These are phyloP conservation scores for Archivesica marissinica DNA, from an alignment of 1,140 invertebrate genomes.

Conservation along the genomic window DNA sequence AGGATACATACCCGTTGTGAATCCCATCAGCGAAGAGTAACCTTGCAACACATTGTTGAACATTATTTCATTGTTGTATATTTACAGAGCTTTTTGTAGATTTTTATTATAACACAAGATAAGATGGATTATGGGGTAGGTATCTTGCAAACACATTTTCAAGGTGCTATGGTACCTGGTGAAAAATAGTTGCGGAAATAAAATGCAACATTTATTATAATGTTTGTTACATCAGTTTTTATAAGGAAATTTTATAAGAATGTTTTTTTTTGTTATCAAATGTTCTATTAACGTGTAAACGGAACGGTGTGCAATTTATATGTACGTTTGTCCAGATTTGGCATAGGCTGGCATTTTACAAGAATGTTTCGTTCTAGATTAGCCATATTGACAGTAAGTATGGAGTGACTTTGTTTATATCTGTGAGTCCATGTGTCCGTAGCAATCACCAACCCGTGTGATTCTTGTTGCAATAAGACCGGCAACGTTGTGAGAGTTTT, in stretches of 20 bases:
- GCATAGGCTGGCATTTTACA: background rate
- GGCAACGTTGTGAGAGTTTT: constrained; percentile 21
- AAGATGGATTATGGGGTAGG: background rate
- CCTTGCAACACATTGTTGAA: background rate
- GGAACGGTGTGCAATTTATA: constrained; percentile 41
- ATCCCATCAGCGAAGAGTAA: background rate
- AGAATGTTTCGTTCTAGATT: constrained; percentile 4
- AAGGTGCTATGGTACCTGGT: no score
- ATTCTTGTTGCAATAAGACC: constrained; percentile 20
- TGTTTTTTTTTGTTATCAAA: constrained; percentile 41
- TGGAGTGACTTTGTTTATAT: constrained; percentile 63
- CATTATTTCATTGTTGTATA: constrained; percentile 37
- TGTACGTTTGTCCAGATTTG: constrained; percentile 13
- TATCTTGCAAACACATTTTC: background rate
- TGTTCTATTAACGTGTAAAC: constrained; percentile 22
- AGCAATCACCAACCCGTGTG: constrained; percentile 31
- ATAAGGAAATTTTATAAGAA: constrained; percentile 16
- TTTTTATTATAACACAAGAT: constrained; percentile 14
- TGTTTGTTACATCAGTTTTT: constrained; percentile 12
- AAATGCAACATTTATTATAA: constrained; percentile 32
- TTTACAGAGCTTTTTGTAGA: constrained; percentile 29
- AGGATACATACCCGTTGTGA: no score
- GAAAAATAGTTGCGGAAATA: no score
- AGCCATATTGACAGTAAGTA: background rate
- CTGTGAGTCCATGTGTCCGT: constrained; percentile 63